Conservation (phyloP, 2,888 invertebrate genomes). For the Nephrotoma guestfalica region DNA sequence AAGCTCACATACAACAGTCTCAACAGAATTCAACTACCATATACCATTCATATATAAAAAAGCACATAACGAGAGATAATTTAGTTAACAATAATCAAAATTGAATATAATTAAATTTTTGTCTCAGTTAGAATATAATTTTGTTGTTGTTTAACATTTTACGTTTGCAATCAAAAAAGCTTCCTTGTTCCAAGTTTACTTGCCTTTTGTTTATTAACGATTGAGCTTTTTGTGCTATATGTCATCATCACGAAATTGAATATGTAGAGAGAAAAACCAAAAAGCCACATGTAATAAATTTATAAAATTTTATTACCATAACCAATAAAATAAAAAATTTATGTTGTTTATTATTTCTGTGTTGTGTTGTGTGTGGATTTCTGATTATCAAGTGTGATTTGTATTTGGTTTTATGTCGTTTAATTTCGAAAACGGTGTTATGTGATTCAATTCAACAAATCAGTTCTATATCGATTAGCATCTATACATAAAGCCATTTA, state of each 20-base stretch:
- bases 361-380: background rate
- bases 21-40: background rate
- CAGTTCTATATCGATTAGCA: no score
- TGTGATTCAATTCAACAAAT: no score
- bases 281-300: background rate
- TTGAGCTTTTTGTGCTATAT: background rate
- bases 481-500: no score
- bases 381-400: no score
- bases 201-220: background rate
- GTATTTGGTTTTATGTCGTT: no score
- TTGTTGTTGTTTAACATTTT: background rate
- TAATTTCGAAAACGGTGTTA: no score
- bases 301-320: background rate
- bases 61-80: background rate
- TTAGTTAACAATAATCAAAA: background rate
- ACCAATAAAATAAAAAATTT: background rate
- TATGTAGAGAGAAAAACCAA: background rate
- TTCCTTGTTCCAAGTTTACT: background rate
- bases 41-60: background rate
- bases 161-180: background rate
- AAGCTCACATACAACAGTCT: background rate
- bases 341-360: background rate
- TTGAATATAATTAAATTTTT: background rate
- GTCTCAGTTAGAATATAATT: background rate
- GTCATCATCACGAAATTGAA: background rate